Evolutionary conservation across 2,797 vertebrate species (phyloP).

Genomic region (Hipposideros larvatus): DNA sequence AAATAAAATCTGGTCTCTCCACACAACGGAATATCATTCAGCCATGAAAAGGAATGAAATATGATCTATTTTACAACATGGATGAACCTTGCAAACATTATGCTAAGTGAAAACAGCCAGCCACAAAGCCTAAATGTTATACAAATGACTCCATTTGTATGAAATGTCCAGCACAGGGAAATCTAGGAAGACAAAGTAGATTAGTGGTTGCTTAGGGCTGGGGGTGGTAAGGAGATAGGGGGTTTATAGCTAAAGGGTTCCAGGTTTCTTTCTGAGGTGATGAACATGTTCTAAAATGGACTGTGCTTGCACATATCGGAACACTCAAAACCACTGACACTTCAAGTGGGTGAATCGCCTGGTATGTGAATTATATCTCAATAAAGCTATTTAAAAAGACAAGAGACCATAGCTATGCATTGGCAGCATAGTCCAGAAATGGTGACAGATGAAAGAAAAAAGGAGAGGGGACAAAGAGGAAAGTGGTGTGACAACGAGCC

Average conservation of each 20-base stretch:
- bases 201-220: not conserved
- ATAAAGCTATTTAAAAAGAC: not conserved
- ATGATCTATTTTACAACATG: not conserved
- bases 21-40: not conserved
- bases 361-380: not conserved
- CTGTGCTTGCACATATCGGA: not conserved
- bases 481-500: not conserved
- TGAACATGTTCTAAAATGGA: not conserved
- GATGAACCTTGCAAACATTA: not conserved
- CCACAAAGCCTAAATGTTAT: not conserved
- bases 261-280: not conserved
- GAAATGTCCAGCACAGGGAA: not conserved
- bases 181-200: not conserved
- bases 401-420: not conserved
- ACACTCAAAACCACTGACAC: not conserved
- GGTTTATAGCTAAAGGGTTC: not conserved
- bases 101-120: not conserved
- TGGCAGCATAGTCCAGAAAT: not conserved
- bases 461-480: not conserved
- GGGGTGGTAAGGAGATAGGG: not conserved
- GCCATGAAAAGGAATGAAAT: not conserved
- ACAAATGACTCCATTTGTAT: not conserved
- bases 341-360: not conserved
- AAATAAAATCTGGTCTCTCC: not conserved
- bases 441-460: not conserved